Conservation (phyloP, 2,797 vertebrate species). For the Alauda arvensis region DNA sequence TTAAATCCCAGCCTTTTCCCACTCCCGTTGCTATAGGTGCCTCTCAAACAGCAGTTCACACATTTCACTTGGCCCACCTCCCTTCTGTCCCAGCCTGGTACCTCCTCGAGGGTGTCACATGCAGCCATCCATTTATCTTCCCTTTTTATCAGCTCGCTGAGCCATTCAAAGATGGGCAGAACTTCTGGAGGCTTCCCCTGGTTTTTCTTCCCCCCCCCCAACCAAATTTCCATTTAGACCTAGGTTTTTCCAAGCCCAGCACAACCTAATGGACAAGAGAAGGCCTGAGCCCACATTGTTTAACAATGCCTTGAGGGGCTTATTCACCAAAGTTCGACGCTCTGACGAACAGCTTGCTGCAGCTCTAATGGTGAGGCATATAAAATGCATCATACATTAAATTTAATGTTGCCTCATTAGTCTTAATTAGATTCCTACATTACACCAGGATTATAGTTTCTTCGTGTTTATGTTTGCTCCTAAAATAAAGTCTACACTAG, state of each 20-base stretch:
- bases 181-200: neutral
- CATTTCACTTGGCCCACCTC: neutral
- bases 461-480: slow-evolving; percentile 68
- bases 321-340: slow-evolving; percentile 63
- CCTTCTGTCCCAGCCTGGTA: neutral
- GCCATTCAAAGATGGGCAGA: neutral
- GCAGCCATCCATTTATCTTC: neutral
- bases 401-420: slow-evolving; percentile 81
- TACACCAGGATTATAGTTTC: slow-evolving; percentile 72
- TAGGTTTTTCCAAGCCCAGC: slow-evolving; percentile 18
- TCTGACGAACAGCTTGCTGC: slow-evolving; percentile 71
- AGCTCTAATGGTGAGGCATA: slow-evolving; percentile 70
- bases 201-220: no score
- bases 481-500: slow-evolving; percentile 64
- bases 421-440: slow-evolving; percentile 78
- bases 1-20: neutral
- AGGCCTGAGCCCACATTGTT: slow-evolving; percentile 29
- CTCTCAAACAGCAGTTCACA: neutral
- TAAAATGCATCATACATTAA: slow-evolving; percentile 80
- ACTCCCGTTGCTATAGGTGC: neutral
- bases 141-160: neutral
- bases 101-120: neutral
- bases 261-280: slow-evolving; percentile 27
- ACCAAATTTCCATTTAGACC: slow-evolving; percentile 12
- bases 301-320: slow-evolving; percentile 63